These are phyloP conservation scores for Marmota monax DNA, from an alignment of 2,113 vertebrate species.

Conservation along the genomic window DNA sequence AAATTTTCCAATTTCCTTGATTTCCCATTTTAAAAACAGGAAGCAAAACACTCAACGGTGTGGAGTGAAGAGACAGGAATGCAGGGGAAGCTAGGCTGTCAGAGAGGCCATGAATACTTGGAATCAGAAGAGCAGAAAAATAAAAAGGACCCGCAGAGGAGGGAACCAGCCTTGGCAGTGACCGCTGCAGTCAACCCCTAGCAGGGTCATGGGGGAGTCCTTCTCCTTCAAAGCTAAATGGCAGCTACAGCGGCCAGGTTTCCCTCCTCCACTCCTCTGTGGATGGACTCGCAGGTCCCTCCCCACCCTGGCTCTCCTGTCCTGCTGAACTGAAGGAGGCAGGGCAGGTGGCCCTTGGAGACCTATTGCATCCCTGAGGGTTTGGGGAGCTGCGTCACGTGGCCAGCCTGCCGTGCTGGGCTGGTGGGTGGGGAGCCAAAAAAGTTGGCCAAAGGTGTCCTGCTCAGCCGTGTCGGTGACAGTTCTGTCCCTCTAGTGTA, in stretches of 20 bases:
- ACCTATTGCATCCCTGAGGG: no score
- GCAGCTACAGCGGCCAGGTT: not conserved
- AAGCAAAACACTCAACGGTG: not conserved
- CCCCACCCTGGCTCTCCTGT: no score
- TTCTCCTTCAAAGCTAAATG: not conserved
- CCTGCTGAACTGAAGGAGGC: no score
- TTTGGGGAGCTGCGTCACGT: no score
- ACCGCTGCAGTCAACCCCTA: no score
- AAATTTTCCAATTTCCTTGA: not conserved
- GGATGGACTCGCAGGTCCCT: no score
- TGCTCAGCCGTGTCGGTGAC: fast-evolving
- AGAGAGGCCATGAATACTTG: not conserved
- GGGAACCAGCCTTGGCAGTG: no score
- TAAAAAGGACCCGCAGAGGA: not conserved
- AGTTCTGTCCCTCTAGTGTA: not conserved
- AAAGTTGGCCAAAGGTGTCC: fast-evolving
- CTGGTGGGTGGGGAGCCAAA: not conserved
- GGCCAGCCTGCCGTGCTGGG: not conserved
- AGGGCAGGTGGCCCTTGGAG: not conserved
- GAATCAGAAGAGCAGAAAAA: not conserved
- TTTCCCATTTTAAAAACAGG: not conserved
- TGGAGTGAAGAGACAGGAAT: not conserved
- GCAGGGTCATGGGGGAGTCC: fast-evolving
- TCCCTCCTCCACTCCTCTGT: no score
- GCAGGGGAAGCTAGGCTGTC: not conserved